A percentile compares a stretch with the other conserved stretches of the same genome.
phyloP scores from a whole-genome alignment of 2,888 invertebrate species.

The Mallateleia sp. region DNA sequence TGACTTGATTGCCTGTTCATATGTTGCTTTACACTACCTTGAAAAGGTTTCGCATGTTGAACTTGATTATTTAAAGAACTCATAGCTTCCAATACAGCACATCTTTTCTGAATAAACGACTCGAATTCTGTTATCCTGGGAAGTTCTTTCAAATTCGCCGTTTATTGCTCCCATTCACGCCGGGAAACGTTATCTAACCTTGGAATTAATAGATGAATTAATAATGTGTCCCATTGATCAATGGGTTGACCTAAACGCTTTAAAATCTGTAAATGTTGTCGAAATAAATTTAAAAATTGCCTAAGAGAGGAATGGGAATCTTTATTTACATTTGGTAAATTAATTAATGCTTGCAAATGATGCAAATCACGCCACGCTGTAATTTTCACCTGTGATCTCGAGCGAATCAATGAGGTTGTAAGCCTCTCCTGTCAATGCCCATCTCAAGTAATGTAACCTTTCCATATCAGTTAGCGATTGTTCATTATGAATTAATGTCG shows the following conservation, averaged over 20 bases:
- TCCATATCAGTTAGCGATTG: background rate
- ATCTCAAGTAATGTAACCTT: background rate
- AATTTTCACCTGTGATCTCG: background rate
- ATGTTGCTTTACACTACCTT: no score
- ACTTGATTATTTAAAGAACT: no score
- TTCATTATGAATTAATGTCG: background rate
- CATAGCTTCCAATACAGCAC: background rate
- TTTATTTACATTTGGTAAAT: background rate
- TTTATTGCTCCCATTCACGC: background rate
- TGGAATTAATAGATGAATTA: background rate
- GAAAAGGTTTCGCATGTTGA: no score
- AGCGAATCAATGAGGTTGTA: background rate
- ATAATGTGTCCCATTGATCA: slow-evolving; percentile 4
- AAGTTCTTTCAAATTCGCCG: background rate
- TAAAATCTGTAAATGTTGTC: background rate
- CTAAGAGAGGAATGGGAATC: background rate
- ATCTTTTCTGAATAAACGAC: background rate
- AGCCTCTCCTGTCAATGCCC: background rate
- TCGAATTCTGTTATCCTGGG: background rate
- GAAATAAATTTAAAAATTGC: background rate
- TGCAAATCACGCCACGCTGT: no score
- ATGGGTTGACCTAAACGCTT: slow-evolving; percentile 13
- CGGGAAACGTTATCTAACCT: background rate
- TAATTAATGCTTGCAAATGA: no score
- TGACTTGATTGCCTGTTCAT: no score